Evolutionary conservation across 2,113 vertebrate species (phyloP).

Genomic region (Podilymbus podiceps): DNA sequence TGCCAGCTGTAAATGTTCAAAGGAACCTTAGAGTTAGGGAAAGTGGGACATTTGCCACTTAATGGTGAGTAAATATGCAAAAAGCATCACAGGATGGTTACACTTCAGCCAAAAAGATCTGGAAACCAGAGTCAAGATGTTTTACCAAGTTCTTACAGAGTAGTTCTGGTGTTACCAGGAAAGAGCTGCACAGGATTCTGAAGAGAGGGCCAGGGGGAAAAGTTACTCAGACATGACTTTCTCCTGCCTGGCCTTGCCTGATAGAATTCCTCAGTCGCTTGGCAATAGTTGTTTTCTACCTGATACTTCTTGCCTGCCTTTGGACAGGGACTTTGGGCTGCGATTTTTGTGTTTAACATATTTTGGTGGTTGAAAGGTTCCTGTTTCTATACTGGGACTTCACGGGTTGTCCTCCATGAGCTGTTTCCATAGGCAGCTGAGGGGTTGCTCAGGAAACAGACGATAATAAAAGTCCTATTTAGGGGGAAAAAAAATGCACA

Average conservation of each 20-base stretch:
- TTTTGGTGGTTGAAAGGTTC: background rate
- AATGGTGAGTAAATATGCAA: background rate
- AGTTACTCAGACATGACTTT: background rate
- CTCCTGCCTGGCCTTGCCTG: background rate
- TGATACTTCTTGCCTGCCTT: background rate
- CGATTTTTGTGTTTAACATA: background rate
- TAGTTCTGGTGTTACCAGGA: background rate
- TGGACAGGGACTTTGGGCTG: background rate
- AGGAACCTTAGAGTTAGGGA: background rate
- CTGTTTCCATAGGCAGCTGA: background rate
- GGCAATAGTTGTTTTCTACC: background rate
- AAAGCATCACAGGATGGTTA: background rate
- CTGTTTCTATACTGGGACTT: background rate
- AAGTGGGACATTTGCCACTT: background rate
- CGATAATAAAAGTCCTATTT: background rate
- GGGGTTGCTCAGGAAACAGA: background rate
- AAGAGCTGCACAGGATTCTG: background rate
- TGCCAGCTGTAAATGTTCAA: background rate
- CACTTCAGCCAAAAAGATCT: background rate
- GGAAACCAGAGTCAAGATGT: background rate
- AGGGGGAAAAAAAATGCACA: background rate
- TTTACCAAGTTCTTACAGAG: background rate
- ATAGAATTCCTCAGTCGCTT: background rate
- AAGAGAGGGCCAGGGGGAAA: background rate
- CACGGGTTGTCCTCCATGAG: background rate